These are phyloP conservation scores for Sminthurides bifidus DNA, from an alignment of 1,140 invertebrate genomes.

Conservation along the genomic window DNA sequence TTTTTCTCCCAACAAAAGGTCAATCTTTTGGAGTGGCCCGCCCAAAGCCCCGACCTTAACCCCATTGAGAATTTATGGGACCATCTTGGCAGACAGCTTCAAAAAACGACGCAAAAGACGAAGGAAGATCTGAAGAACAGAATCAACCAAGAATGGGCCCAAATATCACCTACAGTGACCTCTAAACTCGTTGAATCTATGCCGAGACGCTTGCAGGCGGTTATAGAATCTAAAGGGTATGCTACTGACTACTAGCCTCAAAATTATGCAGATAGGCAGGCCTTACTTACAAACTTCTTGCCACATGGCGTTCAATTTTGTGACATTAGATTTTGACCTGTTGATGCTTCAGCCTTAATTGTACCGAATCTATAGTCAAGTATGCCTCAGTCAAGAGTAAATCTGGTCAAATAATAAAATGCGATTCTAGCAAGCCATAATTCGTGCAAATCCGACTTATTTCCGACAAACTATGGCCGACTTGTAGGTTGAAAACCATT, in stretches of 20 bases:
- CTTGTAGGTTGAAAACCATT: no score
- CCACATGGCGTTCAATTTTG: no score
- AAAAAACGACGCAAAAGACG: not conserved
- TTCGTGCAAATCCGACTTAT: no score
- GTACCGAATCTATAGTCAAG: no score
- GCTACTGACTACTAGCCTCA: constrained; percentile 32
- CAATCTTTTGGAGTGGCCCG: constrained; percentile 32
- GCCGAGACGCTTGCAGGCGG: constrained; percentile 22
- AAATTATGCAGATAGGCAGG: no score
- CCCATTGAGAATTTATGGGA: constrained; percentile 33
- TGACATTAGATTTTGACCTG: no score
- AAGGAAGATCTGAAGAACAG: constrained; percentile 27
- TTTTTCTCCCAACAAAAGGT: constrained; percentile 32
- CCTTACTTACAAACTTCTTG: no score
- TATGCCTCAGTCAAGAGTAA: no score
- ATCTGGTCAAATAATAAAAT: no score
- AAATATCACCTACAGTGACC: constrained; percentile 25
- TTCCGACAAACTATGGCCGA: no score
- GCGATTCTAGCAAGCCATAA: no score
- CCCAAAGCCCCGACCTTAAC: constrained; percentile 34
- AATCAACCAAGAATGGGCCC: constrained; percentile 37
- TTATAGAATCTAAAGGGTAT: constrained; percentile 29
- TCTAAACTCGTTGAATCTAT: constrained; percentile 29
- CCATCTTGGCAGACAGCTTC: not conserved
- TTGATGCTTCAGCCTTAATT: no score